Evolutionary conservation across 1,140 invertebrate species (phyloP), one percentile per base, ranked within the genome.

Genomic region (Philotrypesis tridentata): DNA sequence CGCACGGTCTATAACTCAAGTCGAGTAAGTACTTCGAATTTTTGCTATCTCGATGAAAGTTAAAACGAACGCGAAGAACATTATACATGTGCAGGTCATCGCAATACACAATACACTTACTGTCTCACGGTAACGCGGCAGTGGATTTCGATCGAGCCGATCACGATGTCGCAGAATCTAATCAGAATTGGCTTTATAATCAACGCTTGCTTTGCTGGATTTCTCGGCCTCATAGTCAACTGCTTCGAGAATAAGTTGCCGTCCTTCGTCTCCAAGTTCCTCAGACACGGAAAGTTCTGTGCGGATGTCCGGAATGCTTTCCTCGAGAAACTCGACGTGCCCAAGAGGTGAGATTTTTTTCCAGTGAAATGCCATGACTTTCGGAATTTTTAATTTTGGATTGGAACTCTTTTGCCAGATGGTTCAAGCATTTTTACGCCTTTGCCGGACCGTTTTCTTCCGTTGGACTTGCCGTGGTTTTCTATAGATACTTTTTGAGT

Each of bases 371-470:
- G 25, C 33, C 33, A 37, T 37, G 33, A 37, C 27, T 27, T 27
- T 55, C 7, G 21, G 48, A 23, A 65, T 65, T 27, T 65, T 27
- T 27, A 37, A 71, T 84, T 70, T 21, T 5, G 17, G 7, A 55
- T 70, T 65, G 73, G 80, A 9, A 67, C 48, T 82, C 67, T 21
- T 68, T 76, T 85, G 88, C 82, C 81, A 93, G 92, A 65, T 95
- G 93, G 91, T 96, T 96, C 85, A 92, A 89, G 86, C 96, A 97
- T 90, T 96, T 96, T 87, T 97, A 96, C 86, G 78, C 94, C 7
- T 94, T 95, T 86, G 93, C 95, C 23, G 89, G 92, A n/a, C 82
- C 94, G 27, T 90, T 93, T 80, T 93, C 93, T 70, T 87, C 91
- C 37, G 67, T 90, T 40, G 87, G 91, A 31, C 88, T 95, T 7